Conservation (phyloP, 1,140 invertebrate genomes). For the Rhopalosiphum maidis region DNA sequence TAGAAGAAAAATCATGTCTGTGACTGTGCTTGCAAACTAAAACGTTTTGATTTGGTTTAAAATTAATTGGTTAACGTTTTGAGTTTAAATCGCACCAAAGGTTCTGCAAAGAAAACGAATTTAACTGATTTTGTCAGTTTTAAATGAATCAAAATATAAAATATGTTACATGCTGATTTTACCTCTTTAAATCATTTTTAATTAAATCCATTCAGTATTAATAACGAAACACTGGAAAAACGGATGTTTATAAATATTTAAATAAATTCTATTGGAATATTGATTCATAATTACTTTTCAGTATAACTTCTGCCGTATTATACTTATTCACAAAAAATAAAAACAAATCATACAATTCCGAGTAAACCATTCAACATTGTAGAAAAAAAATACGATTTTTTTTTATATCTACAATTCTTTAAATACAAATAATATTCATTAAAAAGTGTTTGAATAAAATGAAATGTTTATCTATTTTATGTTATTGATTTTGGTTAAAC, state of each 20-base stretch:
- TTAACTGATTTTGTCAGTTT: neutral
- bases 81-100: neutral
- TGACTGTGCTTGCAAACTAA: neutral
- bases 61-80: neutral
- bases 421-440: neutral
- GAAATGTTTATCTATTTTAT: neutral
- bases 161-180: neutral
- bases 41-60: neutral
- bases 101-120: neutral
- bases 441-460: neutral
- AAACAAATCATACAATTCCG: neutral
- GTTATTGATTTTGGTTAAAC: neutral
- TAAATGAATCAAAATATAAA: neutral
- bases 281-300: neutral
- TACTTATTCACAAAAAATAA: neutral
- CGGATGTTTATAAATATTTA: neutral
- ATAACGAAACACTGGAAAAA: neutral
- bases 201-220: neutral
- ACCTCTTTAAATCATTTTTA: neutral
- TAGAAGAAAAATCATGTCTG: neutral
- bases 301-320: neutral
- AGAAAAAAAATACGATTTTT: neutral
- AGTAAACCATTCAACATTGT: neutral
- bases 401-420: neutral
- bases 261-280: neutral